Evolutionary conservation across 2,888 invertebrate species (phyloP).

Genomic region (Congeria kusceri): DNA sequence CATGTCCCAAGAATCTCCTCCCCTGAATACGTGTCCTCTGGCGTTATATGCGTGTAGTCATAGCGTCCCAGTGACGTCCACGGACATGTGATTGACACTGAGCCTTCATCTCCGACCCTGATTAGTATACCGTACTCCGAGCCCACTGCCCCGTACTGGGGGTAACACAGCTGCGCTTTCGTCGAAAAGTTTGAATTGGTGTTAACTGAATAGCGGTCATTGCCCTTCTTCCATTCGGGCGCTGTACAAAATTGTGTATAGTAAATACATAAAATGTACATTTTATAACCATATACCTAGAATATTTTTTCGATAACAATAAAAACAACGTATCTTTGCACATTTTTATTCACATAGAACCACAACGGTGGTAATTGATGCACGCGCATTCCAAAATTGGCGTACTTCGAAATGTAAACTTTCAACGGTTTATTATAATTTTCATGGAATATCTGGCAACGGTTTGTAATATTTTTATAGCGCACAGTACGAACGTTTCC

Average conservation of each 20-base stretch:
- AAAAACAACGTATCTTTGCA: too few species aligned
- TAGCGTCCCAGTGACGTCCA: constrained; percentile 53
- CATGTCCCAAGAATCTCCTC: constrained; percentile 40
- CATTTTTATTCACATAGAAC: too few species aligned
- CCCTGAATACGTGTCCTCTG: constrained; percentile 29
- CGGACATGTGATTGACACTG: constrained; percentile 46
- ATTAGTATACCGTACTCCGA: constrained; percentile 52
- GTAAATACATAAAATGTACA: too few species aligned
- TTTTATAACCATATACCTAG: too few species aligned
- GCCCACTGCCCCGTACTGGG: constrained; percentile 45
- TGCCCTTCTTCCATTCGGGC: constrained; percentile 30
- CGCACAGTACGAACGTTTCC: too few species aligned
- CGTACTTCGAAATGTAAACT: too few species aligned
- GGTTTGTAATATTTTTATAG: too few species aligned
- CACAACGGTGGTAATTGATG: too few species aligned
- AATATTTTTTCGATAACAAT: too few species aligned
- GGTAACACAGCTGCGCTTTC: constrained; percentile 27
- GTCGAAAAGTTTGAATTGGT: constrained; percentile 6
- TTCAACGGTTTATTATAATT: too few species aligned
- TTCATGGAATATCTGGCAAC: too few species aligned
- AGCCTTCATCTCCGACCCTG: constrained; percentile 44
- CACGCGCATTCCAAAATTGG: too few species aligned
- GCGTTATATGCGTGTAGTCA: constrained; percentile 47
- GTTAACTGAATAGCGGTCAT: constrained; percentile 31
- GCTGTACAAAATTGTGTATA: constrained; percentile 42